Conservation (phyloP, 2,888 invertebrate species). For the Agonopterix heracliana region DNA sequence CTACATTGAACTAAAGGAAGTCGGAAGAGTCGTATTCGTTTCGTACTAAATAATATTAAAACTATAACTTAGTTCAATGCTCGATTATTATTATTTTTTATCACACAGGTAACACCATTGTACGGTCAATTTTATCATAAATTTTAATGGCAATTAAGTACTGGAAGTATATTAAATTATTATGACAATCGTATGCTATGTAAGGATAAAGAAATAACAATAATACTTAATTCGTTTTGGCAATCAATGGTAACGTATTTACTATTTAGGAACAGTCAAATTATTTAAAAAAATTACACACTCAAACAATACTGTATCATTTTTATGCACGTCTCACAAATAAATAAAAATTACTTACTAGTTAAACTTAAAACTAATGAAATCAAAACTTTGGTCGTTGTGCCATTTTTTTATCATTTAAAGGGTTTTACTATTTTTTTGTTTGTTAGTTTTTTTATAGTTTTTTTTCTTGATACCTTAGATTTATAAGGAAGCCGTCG, state of each 20-base stretch:
- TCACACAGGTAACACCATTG: conserved; percentile 19
- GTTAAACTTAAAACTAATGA: conserved; percentile 54
- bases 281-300: conserved; percentile 15
- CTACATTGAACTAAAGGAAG: conserved; percentile 42
- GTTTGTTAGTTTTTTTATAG: conserved; percentile 37
- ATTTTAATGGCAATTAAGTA: background rate
- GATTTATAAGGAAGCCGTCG: conserved; percentile 31
- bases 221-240: conserved; percentile 12
- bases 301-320: conserved; percentile 13
- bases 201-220: background rate
- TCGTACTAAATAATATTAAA: conserved; percentile 40
- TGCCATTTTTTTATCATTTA: conserved; percentile 71
- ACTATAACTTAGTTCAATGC: conserved; percentile 54
- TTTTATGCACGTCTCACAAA: conserved; percentile 20
- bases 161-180: background rate
- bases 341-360: conserved; percentile 45
- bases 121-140: background rate
- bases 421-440: conserved; percentile 66
- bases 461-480: conserved; percentile 31
- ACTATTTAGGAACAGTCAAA: conserved; percentile 12
- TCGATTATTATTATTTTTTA: conserved; percentile 44
- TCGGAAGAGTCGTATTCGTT: conserved; percentile 62
- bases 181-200: background rate
- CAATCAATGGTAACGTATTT: conserved; percentile 11
- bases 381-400: conserved; percentile 71